A percentile compares a stretch with the other conserved stretches of the same genome.
Evolutionary conservation across 2,888 invertebrate species (phyloP).

Genomic region (Patella ulyssiponensis): DNA sequence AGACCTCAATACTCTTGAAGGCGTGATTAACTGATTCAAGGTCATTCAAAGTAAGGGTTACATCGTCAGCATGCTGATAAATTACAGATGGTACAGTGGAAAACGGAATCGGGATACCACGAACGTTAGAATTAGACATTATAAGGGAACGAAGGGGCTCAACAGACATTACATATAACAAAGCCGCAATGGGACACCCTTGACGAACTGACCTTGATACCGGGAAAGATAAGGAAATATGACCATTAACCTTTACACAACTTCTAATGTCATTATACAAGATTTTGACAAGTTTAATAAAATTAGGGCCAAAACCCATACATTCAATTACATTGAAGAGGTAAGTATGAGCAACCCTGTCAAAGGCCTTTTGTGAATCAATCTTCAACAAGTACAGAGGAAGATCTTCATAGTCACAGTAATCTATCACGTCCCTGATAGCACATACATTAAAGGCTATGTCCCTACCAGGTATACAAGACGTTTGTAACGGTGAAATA

Average conservation of each 20-base stretch:
- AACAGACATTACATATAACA: background rate
- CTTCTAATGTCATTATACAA: constrained; percentile 39
- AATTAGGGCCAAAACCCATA: constrained; percentile 41
- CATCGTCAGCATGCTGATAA: background rate
- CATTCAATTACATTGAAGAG: constrained; percentile 35
- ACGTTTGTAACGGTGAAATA: constrained; percentile 42
- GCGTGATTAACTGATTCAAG: background rate
- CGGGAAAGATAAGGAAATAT: constrained; percentile 31
- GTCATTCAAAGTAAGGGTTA: background rate
- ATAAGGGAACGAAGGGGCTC: background rate
- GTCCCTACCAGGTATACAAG: constrained; percentile 38
- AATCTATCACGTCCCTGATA: constrained; percentile 38
- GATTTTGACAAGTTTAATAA: constrained; percentile 42
- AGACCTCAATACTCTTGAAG: background rate
- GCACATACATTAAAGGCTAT: constrained; percentile 46
- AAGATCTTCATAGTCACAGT: constrained; percentile 40
- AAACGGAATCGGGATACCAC: background rate
- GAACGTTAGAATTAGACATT: background rate
- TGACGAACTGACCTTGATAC: background rate
- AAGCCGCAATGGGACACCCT: background rate
- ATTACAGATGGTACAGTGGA: background rate
- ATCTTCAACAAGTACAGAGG: constrained; percentile 37
- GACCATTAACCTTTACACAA: constrained; percentile 39
- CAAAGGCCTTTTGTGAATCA: constrained; percentile 51
- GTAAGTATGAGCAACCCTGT: constrained; percentile 42